These are phyloP conservation scores for Nymphalis io DNA, from an alignment of 1,140 invertebrate species.

Conservation along the genomic window DNA sequence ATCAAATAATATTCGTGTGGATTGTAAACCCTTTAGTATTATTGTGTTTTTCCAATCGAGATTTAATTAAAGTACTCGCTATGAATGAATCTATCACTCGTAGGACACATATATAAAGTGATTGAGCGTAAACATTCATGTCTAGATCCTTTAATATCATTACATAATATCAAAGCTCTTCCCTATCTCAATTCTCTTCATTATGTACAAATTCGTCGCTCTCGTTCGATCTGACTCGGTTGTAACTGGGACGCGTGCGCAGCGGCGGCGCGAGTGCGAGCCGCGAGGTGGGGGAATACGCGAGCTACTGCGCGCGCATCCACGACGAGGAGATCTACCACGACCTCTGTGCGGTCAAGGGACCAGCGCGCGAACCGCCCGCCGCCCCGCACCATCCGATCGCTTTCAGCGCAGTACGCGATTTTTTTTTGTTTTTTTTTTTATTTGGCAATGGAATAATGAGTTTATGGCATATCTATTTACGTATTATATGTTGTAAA, in stretches of 20 bases:
- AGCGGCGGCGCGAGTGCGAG: conserved; percentile 51
- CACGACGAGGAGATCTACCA: conserved; percentile 91
- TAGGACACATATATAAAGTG: too few species aligned
- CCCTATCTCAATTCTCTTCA: too few species aligned
- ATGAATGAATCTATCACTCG: too few species aligned
- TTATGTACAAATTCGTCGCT: neutral
- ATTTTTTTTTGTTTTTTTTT: conserved; percentile 53
- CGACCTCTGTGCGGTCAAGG: conserved; percentile 86
- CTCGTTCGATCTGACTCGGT: conserved; percentile 2
- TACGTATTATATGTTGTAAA: too few species aligned
- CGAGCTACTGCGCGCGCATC: conserved; percentile 84
- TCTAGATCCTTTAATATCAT: too few species aligned
- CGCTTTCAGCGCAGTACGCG: conserved; percentile 71
- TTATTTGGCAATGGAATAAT: conserved; percentile 27
- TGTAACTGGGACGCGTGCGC: conserved; percentile 45
- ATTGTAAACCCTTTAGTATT: too few species aligned
- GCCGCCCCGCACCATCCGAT: conserved; percentile 50
- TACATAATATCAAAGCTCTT: too few species aligned
- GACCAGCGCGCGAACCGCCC: conserved; percentile 49
- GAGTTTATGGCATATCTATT: neutral
- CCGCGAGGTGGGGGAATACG: conserved; percentile 83
- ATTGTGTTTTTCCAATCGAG: too few species aligned
- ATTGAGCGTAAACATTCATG: too few species aligned
- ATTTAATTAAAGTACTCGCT: too few species aligned
- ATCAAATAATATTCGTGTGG: too few species aligned